Percentiles rank a stretch among this genome's conserved stretches.
These are phyloP conservation scores for Rhopalosiphum maidis DNA, from an alignment of 1,140 invertebrate genomes.

Conservation along the genomic window DNA sequence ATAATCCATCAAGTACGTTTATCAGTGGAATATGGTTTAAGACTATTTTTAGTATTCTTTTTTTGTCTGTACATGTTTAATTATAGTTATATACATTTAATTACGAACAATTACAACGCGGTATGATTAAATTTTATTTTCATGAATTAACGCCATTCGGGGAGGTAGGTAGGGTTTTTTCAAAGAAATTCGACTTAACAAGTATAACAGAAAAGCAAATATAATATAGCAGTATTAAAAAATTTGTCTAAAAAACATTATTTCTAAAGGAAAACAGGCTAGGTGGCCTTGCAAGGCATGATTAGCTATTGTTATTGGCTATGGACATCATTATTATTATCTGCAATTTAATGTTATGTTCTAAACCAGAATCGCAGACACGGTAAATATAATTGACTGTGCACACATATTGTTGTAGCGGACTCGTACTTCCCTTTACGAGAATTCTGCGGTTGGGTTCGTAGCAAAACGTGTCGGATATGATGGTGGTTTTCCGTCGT, in stretches of 20 bases:
- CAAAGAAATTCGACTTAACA: too few species aligned
- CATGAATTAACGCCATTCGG: too few species aligned
- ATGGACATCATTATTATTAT: not conserved
- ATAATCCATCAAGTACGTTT: not conserved
- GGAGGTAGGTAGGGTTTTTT: too few species aligned
- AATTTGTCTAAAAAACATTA: not conserved
- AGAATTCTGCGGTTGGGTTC: not conserved
- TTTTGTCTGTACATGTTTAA: not conserved
- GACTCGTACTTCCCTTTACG: not conserved
- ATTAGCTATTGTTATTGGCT: not conserved
- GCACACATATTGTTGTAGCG: not conserved
- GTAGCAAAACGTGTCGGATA: not conserved
- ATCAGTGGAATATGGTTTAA: not conserved
- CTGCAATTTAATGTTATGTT: not conserved
- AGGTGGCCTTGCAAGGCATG: not conserved
- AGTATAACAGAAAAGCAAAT: too few species aligned
- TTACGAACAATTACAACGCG: not conserved
- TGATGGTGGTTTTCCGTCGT: not conserved
- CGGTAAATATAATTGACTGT: not conserved
- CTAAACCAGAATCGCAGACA: not conserved
- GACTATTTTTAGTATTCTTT: not conserved
- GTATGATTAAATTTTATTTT: not conserved
- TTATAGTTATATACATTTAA: not conserved
- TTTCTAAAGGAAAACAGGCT: not conserved
- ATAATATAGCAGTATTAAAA: too few species aligned